Evolutionary conservation across 2,113 vertebrate species (phyloP).

Genomic region (Nyctereutes procyonoides): DNA sequence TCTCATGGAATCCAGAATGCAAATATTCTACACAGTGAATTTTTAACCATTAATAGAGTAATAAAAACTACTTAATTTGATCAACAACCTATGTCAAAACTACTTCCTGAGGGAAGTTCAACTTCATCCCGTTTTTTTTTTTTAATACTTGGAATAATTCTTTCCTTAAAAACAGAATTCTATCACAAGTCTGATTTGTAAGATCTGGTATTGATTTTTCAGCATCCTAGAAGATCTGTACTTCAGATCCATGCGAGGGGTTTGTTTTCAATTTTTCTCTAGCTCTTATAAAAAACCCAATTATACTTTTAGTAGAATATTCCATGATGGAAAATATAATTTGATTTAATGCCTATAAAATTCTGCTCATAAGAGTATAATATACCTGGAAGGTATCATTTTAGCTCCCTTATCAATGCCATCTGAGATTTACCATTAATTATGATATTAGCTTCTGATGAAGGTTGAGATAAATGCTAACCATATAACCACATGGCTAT

Average conservation of each 20-base stretch:
- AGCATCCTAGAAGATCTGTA: not conserved
- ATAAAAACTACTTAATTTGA: not conserved
- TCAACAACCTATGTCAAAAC: not conserved
- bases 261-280: not conserved
- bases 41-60: constrained; percentile 4
- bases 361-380: constrained; percentile 38
- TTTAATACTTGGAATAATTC: not conserved
- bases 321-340: constrained; percentile 51
- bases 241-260: not conserved
- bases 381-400: not conserved
- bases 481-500: not conserved
- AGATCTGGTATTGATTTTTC: not conserved
- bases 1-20: not conserved
- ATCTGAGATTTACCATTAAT: constrained; percentile 28
- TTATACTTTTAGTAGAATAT: constrained; percentile 52
- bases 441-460: constrained; percentile 19
- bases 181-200: constrained; percentile 26
- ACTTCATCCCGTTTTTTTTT: not conserved
- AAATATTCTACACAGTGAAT: not conserved
- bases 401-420: not conserved
- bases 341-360: constrained; percentile 55
- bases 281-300: constrained; percentile 32
- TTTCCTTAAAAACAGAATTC: constrained; percentile 1
- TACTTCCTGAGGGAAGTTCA: not conserved
- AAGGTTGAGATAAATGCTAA: constrained; percentile 1